phyloP scores from a whole-genome alignment of 2,797 vertebrate species.

The Remorina albescens region DNA sequence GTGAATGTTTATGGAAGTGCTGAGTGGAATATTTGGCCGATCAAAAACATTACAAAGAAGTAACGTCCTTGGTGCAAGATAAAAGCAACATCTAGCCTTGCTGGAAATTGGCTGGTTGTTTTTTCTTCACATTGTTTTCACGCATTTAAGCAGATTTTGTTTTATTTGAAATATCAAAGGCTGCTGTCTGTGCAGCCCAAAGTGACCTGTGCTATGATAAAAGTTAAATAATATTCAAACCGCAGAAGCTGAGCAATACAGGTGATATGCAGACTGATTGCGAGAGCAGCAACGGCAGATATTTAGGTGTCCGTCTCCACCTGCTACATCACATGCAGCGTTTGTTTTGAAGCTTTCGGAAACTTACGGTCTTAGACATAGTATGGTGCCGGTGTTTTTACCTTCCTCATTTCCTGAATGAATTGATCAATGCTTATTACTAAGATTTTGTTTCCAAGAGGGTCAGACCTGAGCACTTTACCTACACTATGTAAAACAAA shows the following conservation, averaged over 20 bases:
- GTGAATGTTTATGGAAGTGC: too few species aligned
- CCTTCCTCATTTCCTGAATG: constrained; percentile 58
- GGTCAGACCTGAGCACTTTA: constrained; percentile 47
- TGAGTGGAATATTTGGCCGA: not conserved
- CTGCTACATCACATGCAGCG: constrained; percentile 53
- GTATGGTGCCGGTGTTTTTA: constrained; percentile 26
- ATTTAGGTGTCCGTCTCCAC: constrained; percentile 51
- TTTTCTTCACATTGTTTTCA: not conserved
- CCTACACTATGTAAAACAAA: constrained; percentile 31
- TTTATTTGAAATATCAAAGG: not conserved
- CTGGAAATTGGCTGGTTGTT: not conserved
- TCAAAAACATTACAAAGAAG: not conserved
- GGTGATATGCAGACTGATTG: constrained; percentile 5
- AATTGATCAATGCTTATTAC: constrained; percentile 54
- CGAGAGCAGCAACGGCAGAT: constrained; percentile 46
- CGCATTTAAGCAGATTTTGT: too few species aligned
- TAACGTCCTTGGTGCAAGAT: not conserved
- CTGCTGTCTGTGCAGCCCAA: not conserved
- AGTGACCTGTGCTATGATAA: not conserved
- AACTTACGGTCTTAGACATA: constrained; percentile 1
- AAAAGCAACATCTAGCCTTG: not conserved
- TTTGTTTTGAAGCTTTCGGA: constrained; percentile 7
- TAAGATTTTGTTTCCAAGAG: constrained; percentile 65
- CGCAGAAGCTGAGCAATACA: not conserved
- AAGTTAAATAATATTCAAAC: not conserved